These are phyloP conservation scores for Conopomorpha cramerella DNA, from an alignment of 1,140 invertebrate species.

Conservation along the genomic window DNA sequence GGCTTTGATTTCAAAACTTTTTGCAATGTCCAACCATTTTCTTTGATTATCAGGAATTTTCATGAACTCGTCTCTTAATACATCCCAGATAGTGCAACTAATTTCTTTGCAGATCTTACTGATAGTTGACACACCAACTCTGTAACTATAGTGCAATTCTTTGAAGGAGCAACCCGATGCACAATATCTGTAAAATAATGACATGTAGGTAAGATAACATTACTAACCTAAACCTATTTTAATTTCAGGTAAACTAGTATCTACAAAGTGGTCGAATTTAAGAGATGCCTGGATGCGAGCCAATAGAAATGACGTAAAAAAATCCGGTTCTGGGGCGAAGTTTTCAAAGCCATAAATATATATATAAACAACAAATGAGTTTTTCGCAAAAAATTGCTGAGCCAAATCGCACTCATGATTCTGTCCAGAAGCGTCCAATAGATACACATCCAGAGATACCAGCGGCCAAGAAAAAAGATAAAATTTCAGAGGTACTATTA, in stretches of 20 bases:
- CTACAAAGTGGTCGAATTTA: not conserved
- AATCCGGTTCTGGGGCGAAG: not conserved
- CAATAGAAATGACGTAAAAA: conserved; percentile 1
- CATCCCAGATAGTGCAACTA: conserved; percentile 13
- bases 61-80: conserved; percentile 8
- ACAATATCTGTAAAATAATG: conserved; percentile 8
- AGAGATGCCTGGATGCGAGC: not conserved
- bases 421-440: not conserved
- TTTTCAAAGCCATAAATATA: conserved; percentile 2
- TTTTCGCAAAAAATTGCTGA: conserved; percentile 3
- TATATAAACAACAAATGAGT: conserved; percentile 3
- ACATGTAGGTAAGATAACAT: conserved; percentile 1
- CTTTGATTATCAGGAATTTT: conserved; percentile 9
- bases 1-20: conserved; percentile 17
- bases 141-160: conserved; percentile 11
- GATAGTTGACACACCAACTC: conserved; percentile 15
- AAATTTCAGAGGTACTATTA: conserved; percentile 2
- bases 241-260: conserved; percentile 1
- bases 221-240: not conserved
- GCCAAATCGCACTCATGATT: conserved; percentile 3
- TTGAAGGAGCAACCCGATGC: conserved; percentile 9
- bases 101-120: conserved; percentile 15
- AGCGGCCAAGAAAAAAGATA: conserved; percentile 1
- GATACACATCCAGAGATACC: not conserved
- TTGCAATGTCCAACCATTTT: conserved; percentile 15